Evolutionary conservation across 2,113 vertebrate genomes (phyloP).

Genomic region (Oryctolagus cuniculus): mOryCun1.1 NC_091433.1:182086501-182087000

Average conservation of each 20-base stretch:
- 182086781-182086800: neutral
- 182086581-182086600: neutral
- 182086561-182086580: neutral
- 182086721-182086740: neutral
- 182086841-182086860: neutral
- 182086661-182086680: neutral
- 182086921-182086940: neutral
- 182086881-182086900: neutral
- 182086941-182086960: neutral
- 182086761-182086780: neutral
- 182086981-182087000: neutral
- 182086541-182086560: neutral
- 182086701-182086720: neutral
- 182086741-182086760: neutral
- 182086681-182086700: accelerated
- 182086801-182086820: neutral
- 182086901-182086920: neutral
- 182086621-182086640: neutral
- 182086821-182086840: no score
- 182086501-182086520: neutral
- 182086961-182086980: neutral
- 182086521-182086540: neutral
- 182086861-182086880: neutral
- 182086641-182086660: neutral
- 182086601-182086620: no score